Base-by-base conservation (phyloP, 2,888 invertebrate genomes). In the Tethea ocularis region DNA sequence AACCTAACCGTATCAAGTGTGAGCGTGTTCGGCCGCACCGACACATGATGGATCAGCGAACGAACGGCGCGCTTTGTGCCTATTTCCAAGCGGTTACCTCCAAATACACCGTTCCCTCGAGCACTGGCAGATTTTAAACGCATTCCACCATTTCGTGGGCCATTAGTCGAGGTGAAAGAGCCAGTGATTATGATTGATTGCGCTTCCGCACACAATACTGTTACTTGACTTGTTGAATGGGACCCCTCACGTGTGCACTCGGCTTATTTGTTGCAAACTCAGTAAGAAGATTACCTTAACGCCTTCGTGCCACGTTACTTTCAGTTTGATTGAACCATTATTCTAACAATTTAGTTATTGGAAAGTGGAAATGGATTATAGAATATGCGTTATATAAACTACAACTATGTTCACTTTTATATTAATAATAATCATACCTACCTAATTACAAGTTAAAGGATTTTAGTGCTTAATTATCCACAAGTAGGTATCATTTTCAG, bases 171-270 rank as follows among this genome's bases (percentile, higher is more conserved):
- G 82, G 89, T 91, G 91, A 92, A 93, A 91, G 90, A 89, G 85
- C 82, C 88, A 71, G 83, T 91, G 89, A 92, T 92, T 93, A 91
- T 93, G 93, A 93, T 93, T 90, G 92, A 93, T 93, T 81, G 87
- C 68, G 73, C 68, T 65, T 67, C 71, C 72, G 77, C 80, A 75
- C 80, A 89, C 89, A 88, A 88, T 86, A 84, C 80, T 79, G 81
- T 76, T 69, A 71, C 78, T 82, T 83, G 87, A 91, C 91, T 91
- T 91, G 90, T 89, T 91, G 89, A 90, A 90, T 87, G 81, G 84
- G 68, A 72, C 77, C 82, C 81, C 83, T 87, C 83, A 86, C 82
- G 87, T 90, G 89, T 86, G 86, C 81, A 80, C 77, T 78, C 70
- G 71, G 67, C 74, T 84, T 84, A 83, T 87, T 88, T 86, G 82